These are phyloP conservation scores for Stomorhina lunata DNA, from an alignment of 2,888 invertebrate species.

Conservation along the genomic window DNA sequence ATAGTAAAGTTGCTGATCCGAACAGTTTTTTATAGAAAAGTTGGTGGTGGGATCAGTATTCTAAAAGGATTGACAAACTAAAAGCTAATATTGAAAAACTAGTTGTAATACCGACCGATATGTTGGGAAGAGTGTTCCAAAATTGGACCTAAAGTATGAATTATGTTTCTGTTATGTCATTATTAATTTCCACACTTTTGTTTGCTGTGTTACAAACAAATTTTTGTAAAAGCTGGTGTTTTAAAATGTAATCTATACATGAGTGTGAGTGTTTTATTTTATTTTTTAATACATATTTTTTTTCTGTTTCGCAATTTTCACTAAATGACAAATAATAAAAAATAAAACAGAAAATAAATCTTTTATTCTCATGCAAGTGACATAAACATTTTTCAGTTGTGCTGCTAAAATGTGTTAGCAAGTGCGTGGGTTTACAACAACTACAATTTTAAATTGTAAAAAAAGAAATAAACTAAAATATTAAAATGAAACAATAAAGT, in stretches of 20 bases:
- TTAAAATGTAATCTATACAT: too few species aligned
- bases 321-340: conserved; percentile 9
- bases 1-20: too few species aligned
- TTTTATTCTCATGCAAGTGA: conserved; percentile 48
- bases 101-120: too few species aligned
- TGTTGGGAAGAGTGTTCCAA: too few species aligned
- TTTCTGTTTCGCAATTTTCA: conserved; percentile 4
- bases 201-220: too few species aligned
- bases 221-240: not conserved
- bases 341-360: conserved; percentile 37
- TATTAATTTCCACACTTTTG: too few species aligned
- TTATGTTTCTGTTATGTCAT: too few species aligned
- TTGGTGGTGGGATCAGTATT: too few species aligned
- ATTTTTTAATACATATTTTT: conserved; percentile 17
- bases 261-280: conserved; percentile 5
- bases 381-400: conserved; percentile 43
- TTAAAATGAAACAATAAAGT: not conserved
- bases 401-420: not conserved
- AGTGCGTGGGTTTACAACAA: not conserved
- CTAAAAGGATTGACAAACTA: too few species aligned
- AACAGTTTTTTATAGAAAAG: too few species aligned
- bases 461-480: not conserved
- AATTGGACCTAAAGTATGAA: too few species aligned
- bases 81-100: too few species aligned
- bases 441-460: not conserved